Evolutionary conservation across 2,888 invertebrate species (phyloP), one percentile per base, ranked within the genome.

Genomic region (Stenodera caucasica): DNA sequence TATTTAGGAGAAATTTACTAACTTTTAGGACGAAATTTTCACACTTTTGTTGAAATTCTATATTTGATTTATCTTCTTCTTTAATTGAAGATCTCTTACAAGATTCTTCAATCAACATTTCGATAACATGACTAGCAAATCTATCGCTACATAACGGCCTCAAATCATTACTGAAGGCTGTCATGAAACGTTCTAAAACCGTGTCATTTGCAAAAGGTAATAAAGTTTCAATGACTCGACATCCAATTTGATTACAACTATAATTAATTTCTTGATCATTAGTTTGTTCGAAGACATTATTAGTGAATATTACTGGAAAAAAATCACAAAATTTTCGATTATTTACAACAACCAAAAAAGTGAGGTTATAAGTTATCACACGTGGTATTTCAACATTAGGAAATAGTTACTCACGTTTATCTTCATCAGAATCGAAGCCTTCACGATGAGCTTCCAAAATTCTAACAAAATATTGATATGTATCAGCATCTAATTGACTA

Each of bases 191-290:
- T 64, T 88, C 84, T 14, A 94, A 76, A 57, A 85, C 84, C 53
- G 84, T 83, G 0, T 87, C 82, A 61, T 84, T 85, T 0, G 89
- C 86, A 63, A 85, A 88, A 0, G 90, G 89, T 0, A 94, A 78
- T 0, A 94, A 80, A n/a, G 85, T 82, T 73, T 94, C 94, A 1
- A 94, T 81, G 0, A 90, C 88, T 67, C 91, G 82, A 53, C 90
- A 92, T 0, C 91, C 91, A 0, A 94, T 83, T 79, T 94, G 93
- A 80, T 94, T 94, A 6, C 88, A 87, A 0, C 90, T 85, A 40
- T 89, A 85, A 40, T 90, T 85, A 0, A 91, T 78, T 79, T 94
- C 94, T 64, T 88, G 85, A 0, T 84, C 87, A 64, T 84, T 82
- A 0, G 90, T 90, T 72, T 90, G 85, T 65, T 88, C 87, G 57